Conservation (phyloP, 2,888 invertebrate species). For the Leptinotarsa tumamoca region DNA sequence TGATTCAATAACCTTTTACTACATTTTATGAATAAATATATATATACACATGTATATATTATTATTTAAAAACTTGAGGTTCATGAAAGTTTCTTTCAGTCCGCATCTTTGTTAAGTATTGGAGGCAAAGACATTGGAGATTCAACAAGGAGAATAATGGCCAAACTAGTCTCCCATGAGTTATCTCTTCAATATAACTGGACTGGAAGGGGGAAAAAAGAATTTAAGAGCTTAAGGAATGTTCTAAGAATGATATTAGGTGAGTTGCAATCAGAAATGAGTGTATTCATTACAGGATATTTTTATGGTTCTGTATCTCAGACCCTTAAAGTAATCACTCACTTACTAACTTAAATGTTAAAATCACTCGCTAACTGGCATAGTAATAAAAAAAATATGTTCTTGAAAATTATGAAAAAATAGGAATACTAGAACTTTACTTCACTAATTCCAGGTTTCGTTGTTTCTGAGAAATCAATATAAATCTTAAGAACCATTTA, state of each 20-base stretch:
- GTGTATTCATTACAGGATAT: slow-evolving; percentile 22
- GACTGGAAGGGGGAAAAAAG: slow-evolving; percentile 26
- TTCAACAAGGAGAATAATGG: slow-evolving; percentile 20
- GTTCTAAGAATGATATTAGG: slow-evolving; percentile 23
- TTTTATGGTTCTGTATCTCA: slow-evolving; percentile 1
- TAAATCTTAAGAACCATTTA: too few relatives aligned
- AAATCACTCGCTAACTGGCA: slow-evolving; percentile 8
- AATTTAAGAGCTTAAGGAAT: slow-evolving; percentile 15
- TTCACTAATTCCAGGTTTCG: too few relatives aligned
- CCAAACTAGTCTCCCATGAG: slow-evolving; percentile 19
- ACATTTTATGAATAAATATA: too few relatives aligned
- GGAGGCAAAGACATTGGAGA: slow-evolving; percentile 24
- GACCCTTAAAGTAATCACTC: slow-evolving; percentile 12
- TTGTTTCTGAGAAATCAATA: too few relatives aligned
- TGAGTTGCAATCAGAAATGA: slow-evolving; percentile 22
- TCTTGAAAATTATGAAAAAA: slow-evolving; percentile 26
- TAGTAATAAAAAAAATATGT: slow-evolving; percentile 16
- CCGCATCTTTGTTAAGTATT: slow-evolving; percentile 26
- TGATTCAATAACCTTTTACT: too few relatives aligned
- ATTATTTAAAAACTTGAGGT: slow-evolving; percentile 10
- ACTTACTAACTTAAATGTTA: slow-evolving; percentile 4
- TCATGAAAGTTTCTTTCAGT: slow-evolving; percentile 19
- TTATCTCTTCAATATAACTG: slow-evolving; percentile 25
- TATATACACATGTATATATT: slow-evolving; percentile 9
- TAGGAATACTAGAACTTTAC: too few relatives aligned